Evolutionary conservation across 2,888 invertebrate species (phyloP), one percentile per base, ranked within the genome.

Genomic region (Ctenicera cuprea): DNA sequence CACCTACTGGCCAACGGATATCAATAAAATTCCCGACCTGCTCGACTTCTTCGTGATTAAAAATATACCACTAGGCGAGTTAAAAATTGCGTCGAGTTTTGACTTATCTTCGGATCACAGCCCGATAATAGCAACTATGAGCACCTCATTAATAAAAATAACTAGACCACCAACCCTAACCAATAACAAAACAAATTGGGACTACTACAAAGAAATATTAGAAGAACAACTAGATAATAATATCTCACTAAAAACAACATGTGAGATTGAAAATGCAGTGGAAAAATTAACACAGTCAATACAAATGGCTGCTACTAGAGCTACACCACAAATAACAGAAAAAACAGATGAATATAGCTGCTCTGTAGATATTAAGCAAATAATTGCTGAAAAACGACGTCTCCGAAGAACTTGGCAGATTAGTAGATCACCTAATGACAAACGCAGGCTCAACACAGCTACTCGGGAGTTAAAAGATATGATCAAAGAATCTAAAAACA

Each of bases 61-160:
- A 62, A 62, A 57, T 57, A 30, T 57, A 57, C 57, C 57, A 30
- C 59, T 18, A 4, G 62, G 62, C 22, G 41, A 62, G 43, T 62
- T 62, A 62, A 62, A 41, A 62, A 62, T 41, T 22, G 62, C 41
- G 38, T 62, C 43, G 41, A 38, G 43, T 43, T 43, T 43, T 9
- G 59, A 61, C 22, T 50, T 50, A 22, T 50, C 50, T 18, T 61
- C 18, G 38, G 38, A 59, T 11, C 43, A 62, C 62, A 43, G 30
- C 26, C 64, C 18, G 33, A 64, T 64, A 48, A 64, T 64, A 64
- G 64, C 48, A 64, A 64, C n/a, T n/a, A n/a, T n/a, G n/a, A n/a
- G n/a, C n/a, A n/a, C n/a, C 11, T 64, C 41, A 62, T 41, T 62
- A 41, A 62, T 41, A 64, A 64, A 50, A 37, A 50, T 45, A 48